Base-by-base conservation (phyloP, 2,113 vertebrate genomes). In the Morone saxatilis region DNA sequence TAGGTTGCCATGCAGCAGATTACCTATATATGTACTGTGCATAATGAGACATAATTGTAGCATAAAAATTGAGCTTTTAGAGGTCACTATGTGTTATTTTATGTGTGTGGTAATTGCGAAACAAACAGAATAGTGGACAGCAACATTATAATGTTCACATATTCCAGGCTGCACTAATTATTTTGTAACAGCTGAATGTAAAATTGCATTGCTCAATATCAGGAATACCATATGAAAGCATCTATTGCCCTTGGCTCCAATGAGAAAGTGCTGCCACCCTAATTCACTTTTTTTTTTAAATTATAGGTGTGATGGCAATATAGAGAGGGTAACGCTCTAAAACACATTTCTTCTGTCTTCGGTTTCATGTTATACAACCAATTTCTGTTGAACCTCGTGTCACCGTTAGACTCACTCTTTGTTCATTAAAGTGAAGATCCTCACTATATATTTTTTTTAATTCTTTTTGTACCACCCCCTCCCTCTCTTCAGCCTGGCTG, bases 401-500 rank as follows among this genome's bases (percentile, higher is more conserved):
- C 43, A 50, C 59, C 6, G 4, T 80, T 78, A 47, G 40, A 78
- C 47, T 63, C 66, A 82, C 61, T 81, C 67, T 62, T 56, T 68
- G 76, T 86, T 83, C 75, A 86, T 87, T 86, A 84, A 83, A 81
- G 72, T 80, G 77, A 87, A 78, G 86, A 79, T 85, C 86, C 73
- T 78, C 68, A 38, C 74, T 78, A 83, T 86, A 86, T 86, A 71
- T 87, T 56, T 81, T 87, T 80, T 79, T 36, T 36, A 0, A 60
- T 85, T 89, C 72, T 90, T 92, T 90, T 89, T 67, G 77, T 68
- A 1, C 82, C 77, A 36, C 80, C 90, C 89, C 87, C 88, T 86
- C 88, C 90, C 91, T 88, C 89, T 90, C 87, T 91, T 90, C 92
- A 91, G 87, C 94, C 92, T 90, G 85, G 85, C 93, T 94, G 94